Evolutionary conservation across 1,140 invertebrate genomes (phyloP).

Genomic region (Atopsyche davidsoni): DNA sequence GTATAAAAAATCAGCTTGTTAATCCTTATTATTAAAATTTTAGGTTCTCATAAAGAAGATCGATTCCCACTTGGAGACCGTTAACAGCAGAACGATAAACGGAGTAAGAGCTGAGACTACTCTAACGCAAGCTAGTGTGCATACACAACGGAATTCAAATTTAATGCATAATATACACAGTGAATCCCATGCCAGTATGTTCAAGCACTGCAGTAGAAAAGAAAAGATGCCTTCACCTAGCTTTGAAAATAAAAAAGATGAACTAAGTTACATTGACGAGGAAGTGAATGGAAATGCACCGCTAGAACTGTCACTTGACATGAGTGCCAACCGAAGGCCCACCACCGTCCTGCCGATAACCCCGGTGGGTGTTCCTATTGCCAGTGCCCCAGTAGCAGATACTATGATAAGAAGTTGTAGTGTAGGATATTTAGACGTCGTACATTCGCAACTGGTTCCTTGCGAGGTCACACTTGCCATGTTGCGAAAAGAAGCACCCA

Average conservation of each 20-base stretch:
- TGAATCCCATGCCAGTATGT: conserved; percentile 19
- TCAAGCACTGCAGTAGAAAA: conserved; percentile 25
- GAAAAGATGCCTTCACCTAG: conserved; percentile 24
- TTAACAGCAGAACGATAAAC: conserved; percentile 24
- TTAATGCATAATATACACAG: conserved; percentile 10
- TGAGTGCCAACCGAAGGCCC: conserved; percentile 43
- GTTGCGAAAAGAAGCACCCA: conserved; percentile 65
- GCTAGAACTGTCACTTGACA: conserved; percentile 34
- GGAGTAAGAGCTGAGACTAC: conserved; percentile 26
- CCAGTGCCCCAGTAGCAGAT: conserved; percentile 48
- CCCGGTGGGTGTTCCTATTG: conserved; percentile 46
- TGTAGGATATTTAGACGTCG: conserved; percentile 75
- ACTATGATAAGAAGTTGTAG: conserved; percentile 77
- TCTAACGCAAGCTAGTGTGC: conserved; percentile 19
- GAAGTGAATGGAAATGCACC: conserved; percentile 45
- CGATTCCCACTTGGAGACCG: conserved; percentile 22
- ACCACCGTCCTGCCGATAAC: conserved; percentile 61
- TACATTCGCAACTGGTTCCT: conserved; percentile 65
- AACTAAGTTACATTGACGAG: conserved; percentile 62
- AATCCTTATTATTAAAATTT: conserved; percentile 7
- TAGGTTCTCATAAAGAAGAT: conserved; percentile 31
- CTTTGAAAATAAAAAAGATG: conserved; percentile 41
- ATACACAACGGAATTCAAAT: conserved; percentile 18
- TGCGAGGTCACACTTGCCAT: conserved; percentile 65
- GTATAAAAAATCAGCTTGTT: neutral